These are phyloP conservation scores for Petaurus breviceps DNA, from an alignment of 2,113 vertebrate species.

Conservation along the genomic window DNA sequence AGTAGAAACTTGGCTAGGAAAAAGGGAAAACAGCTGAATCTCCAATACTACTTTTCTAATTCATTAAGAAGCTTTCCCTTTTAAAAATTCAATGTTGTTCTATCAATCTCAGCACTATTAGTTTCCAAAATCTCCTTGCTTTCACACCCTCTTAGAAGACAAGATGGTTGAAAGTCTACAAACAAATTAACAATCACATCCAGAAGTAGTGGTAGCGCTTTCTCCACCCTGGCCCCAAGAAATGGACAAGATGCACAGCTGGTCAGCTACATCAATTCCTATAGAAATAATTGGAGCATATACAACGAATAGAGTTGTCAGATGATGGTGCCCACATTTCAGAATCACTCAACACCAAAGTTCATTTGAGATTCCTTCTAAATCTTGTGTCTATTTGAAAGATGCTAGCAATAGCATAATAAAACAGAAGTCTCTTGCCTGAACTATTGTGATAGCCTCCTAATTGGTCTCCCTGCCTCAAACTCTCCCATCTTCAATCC, in stretches of 20 bases:
- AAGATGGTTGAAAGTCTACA: neutral
- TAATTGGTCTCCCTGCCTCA: neutral
- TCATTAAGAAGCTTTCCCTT: neutral
- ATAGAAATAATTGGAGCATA: neutral
- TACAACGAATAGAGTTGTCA: neutral
- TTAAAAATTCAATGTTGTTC: neutral
- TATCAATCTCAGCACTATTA: slow-evolving; percentile 16
- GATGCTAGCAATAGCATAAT: neutral
- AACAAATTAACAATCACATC: neutral
- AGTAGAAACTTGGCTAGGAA: neutral
- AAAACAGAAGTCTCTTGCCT: neutral
- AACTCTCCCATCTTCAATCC: neutral
- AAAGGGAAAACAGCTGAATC: rapidly evolving
- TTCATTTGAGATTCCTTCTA: neutral
- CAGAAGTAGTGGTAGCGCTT: neutral
- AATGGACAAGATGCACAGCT: neutral
- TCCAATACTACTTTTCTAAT: neutral
- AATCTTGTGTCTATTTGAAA: neutral
- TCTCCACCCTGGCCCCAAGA: neutral
- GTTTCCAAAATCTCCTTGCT: neutral
- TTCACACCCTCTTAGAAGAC: neutral
- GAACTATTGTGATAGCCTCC: neutral
- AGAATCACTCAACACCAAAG: neutral
- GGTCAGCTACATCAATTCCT: neutral
- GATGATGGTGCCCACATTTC: neutral